These are phyloP conservation scores for Ectropis grisescens DNA, from an alignment of 1,140 invertebrate genomes.

Conservation along the genomic window DNA sequence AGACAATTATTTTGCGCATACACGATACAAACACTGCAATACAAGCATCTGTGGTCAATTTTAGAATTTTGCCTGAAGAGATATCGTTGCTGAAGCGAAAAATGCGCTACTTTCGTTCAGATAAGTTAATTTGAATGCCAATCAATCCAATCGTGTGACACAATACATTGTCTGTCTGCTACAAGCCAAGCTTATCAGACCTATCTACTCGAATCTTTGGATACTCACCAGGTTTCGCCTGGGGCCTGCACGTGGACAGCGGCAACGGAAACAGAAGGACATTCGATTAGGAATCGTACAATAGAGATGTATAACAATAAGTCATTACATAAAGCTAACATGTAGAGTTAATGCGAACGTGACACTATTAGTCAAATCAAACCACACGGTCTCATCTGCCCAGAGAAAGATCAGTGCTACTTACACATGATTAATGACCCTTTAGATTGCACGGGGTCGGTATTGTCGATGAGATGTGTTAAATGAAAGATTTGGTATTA, in stretches of 20 bases:
- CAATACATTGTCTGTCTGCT: constrained; percentile 30
- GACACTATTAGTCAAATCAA: constrained; percentile 2
- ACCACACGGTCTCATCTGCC: constrained; percentile 3
- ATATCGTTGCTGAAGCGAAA: constrained; percentile 8
- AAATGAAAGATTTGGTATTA: constrained; percentile 17
- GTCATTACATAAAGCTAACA: constrained; percentile 21
- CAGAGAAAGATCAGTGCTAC: constrained; percentile 9
- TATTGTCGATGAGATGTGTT: constrained; percentile 3
- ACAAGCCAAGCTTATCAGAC: constrained; percentile 48
- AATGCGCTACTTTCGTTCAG: constrained; percentile 19
- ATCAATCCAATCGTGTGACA: constrained; percentile 38
- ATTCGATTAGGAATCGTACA: constrained; percentile 42
- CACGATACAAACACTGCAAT: constrained; percentile 39
- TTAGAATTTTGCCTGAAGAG: constrained; percentile 18
- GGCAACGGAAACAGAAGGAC: constrained; percentile 57
- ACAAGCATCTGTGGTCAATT: constrained; percentile 23
- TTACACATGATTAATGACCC: constrained; percentile 1
- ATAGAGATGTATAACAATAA: constrained; percentile 24
- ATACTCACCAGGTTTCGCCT: constrained; percentile 68
- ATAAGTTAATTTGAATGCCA: constrained; percentile 38
- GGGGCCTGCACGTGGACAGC: constrained; percentile 57
- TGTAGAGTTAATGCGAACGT: constrained; percentile 21
- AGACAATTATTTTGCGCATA: constrained; percentile 50
- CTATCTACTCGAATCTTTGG: constrained; percentile 9
- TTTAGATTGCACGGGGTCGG: too few species aligned